These are phyloP conservation scores for Pseudobourletiella spinata DNA, from an alignment of 1,140 invertebrate genomes.

Conservation along the genomic window DNA sequence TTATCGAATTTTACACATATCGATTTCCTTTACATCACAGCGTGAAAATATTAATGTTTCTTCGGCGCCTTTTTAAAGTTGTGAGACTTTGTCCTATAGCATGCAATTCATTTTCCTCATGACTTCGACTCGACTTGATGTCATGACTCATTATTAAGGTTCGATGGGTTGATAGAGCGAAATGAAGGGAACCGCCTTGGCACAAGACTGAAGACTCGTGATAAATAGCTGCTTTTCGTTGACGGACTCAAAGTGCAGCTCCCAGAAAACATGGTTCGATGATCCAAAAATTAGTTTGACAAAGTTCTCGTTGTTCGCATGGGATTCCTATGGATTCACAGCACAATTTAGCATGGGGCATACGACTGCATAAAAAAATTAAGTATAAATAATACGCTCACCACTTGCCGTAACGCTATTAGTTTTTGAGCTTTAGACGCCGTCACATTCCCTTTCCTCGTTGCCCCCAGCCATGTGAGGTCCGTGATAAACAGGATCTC, in stretches of 20 bases:
- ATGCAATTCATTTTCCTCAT: too few species aligned
- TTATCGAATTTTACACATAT: too few species aligned
- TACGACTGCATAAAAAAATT: too few species aligned
- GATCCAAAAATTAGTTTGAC: slow-evolving; percentile 22
- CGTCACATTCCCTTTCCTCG: slow-evolving; percentile 8
- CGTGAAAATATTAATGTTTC: too few species aligned
- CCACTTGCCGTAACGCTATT: slow-evolving; percentile 27
- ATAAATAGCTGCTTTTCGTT: slow-evolving; percentile 20
- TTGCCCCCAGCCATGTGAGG: slow-evolving; percentile 20
- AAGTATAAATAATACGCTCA: too few species aligned
- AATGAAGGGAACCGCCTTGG: slow-evolving; percentile 24
- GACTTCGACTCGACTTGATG: too few species aligned
- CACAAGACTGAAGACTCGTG: slow-evolving; percentile 5
- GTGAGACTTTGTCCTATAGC: too few species aligned
- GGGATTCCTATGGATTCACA: slow-evolving; percentile 19
- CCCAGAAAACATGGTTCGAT: slow-evolving; percentile 19
- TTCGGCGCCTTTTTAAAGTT: too few species aligned
- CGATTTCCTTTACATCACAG: too few species aligned
- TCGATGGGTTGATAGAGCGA: slow-evolving; percentile 24
- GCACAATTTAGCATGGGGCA: too few species aligned
- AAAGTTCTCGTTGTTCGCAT: slow-evolving; percentile 22
- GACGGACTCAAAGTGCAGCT: slow-evolving; percentile 29
- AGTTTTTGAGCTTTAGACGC: slow-evolving; percentile 11
- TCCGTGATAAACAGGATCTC: slow-evolving; percentile 26
- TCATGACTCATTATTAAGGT: slow-evolving; percentile 1